A percentile compares a stretch with the other conserved stretches of the same genome.
Evolutionary conservation across 2,797 vertebrate species (phyloP).

Genomic region (Luscinia megarhynchos): DNA sequence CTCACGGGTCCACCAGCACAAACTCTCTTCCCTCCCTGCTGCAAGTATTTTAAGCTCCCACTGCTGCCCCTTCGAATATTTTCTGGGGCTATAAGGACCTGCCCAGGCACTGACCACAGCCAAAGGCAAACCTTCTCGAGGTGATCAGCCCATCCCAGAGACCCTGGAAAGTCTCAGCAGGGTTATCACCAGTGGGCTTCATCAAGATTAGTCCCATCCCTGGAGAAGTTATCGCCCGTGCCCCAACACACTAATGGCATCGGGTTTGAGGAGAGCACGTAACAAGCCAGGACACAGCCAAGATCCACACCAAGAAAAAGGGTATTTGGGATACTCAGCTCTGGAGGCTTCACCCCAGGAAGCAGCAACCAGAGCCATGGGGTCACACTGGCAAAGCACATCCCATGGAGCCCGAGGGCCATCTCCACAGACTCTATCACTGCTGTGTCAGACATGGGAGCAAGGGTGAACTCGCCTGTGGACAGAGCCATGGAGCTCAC

Average conservation of each 20-base stretch:
- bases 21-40: background rate
- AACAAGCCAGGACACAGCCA: background rate
- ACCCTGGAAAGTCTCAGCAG: background rate
- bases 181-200: background rate
- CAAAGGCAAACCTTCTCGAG: background rate
- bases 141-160: background rate
- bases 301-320: background rate
- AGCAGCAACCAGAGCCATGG: background rate
- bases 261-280: fast-evolving
- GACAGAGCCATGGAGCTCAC: background rate
- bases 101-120: background rate
- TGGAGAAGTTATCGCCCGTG: fast-evolving
- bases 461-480: fast-evolving
- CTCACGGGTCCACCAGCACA: fast-evolving
- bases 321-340: fast-evolving
- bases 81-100: background rate
- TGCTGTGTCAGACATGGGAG: background rate
- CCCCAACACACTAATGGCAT: background rate
- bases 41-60: background rate
- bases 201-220: background rate
- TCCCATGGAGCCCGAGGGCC: background rate
- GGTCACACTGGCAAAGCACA: background rate
- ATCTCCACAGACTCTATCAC: fast-evolving
- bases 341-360: background rate
- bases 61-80: background rate